Evolutionary conservation across 2,888 invertebrate species (phyloP).

Genomic region (Orgyia antiqua): DNA sequence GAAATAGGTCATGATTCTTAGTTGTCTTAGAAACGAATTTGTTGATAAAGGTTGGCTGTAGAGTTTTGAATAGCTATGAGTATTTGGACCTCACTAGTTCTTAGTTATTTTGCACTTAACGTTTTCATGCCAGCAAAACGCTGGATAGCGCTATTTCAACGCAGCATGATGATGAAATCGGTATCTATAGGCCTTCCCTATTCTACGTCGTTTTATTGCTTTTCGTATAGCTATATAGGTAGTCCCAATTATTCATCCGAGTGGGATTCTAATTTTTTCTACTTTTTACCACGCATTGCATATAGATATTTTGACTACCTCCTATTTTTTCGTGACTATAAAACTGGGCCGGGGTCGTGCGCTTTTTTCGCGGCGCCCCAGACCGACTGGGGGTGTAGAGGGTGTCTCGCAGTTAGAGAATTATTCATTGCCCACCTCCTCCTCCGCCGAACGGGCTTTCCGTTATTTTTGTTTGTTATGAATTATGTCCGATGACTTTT

Average conservation of each 20-base stretch:
- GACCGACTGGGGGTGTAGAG: conserved; percentile 45
- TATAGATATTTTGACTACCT: conserved; percentile 75
- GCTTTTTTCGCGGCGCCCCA: conserved; percentile 70
- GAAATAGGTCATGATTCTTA: too few species aligned
- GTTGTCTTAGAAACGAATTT: too few species aligned
- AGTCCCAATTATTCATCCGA: conserved; percentile 74
- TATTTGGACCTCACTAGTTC: too few species aligned
- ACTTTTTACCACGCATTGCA: conserved; percentile 63
- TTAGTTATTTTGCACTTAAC: too few species aligned
- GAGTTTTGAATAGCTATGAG: too few species aligned
- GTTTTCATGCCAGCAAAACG: too few species aligned
- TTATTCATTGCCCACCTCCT: conserved; percentile 78
- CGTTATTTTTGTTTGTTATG: conserved; percentile 78
- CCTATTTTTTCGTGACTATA: conserved; percentile 75
- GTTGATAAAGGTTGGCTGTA: too few species aligned
- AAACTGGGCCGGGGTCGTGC: conserved; percentile 69
- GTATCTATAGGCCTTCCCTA: too few species aligned
- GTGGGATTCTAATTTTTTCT: conserved; percentile 71
- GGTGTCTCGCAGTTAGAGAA: conserved; percentile 76
- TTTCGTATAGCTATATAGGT: conserved; percentile 54
- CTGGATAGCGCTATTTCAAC: too few species aligned
- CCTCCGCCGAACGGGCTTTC: conserved; percentile 74
- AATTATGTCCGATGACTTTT: conserved; percentile 76
- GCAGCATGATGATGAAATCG: too few species aligned
- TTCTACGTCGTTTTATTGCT: too few species aligned